Percentiles rank a stretch among this genome's conserved stretches.
phyloP scores from a whole-genome alignment of 2,797 vertebrate species.

The Sebastes variabilis region DNA sequence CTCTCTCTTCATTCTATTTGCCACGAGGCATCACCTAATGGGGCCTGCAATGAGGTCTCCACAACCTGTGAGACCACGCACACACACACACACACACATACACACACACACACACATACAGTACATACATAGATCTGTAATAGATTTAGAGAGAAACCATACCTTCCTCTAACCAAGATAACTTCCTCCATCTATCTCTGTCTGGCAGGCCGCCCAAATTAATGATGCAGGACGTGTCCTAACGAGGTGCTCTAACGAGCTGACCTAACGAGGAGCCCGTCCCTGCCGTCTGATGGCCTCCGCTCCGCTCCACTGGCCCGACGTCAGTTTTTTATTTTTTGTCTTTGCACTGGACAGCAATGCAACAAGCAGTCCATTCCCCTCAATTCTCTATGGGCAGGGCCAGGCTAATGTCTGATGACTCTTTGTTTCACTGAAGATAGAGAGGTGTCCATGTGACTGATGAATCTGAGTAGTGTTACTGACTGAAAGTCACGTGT shows the following conservation, averaged over 20 bases:
- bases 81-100: neutral
- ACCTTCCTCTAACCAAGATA: neutral
- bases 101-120: neutral
- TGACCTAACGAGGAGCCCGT: conserved; percentile 16
- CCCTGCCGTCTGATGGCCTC: conserved; percentile 11
- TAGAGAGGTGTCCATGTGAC: neutral
- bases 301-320: neutral
- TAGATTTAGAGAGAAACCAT: conserved; percentile 17
- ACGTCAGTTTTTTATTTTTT: neutral
- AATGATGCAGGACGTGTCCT: conserved; percentile 54
- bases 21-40: conserved; percentile 19
- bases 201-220: conserved; percentile 24
- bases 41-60: conserved; percentile 13
- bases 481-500: no score
- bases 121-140: neutral
- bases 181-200: conserved; percentile 44
- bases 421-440: neutral
- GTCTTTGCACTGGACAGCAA: neutral
- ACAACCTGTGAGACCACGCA: neutral
- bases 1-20: neutral
- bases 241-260: conserved; percentile 45
- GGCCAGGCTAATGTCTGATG: neutral
- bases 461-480: neutral
- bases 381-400: neutral
- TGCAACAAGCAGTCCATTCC: neutral